These are phyloP conservation scores for Pituophis catenifer DNA, from an alignment of 2,113 vertebrate species.

Conservation along the genomic window DNA sequence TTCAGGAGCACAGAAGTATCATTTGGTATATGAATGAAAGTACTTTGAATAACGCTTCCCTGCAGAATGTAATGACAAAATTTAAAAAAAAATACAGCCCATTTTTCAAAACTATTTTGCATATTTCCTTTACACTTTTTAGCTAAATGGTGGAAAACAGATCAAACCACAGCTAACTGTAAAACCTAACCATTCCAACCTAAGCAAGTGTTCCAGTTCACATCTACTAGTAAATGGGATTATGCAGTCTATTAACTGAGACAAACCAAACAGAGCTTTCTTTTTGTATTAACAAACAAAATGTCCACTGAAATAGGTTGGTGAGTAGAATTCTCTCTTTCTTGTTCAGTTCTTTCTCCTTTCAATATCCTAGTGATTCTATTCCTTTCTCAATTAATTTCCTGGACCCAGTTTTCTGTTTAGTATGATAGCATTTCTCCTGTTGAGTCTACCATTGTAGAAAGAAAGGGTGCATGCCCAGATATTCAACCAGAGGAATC, in stretches of 20 bases:
- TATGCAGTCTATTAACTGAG: not conserved
- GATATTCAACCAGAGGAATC: not conserved
- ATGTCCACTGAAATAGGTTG: not conserved
- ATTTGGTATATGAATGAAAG: slow-evolving; percentile 1
- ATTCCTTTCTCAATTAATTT: not conserved
- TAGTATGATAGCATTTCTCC: not conserved
- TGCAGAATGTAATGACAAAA: not conserved
- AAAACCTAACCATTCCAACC: not conserved
- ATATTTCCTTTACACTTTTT: not conserved
- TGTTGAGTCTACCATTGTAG: not conserved
- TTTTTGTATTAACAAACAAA: not conserved
- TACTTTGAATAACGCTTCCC: not conserved
- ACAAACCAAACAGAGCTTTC: not conserved
- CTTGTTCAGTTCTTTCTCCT: not conserved
- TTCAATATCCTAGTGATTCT: not conserved
- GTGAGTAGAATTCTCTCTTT: not conserved
- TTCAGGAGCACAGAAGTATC: not conserved
- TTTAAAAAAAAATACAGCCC: not conserved
- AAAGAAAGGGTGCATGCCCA: not conserved
- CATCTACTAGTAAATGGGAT: not conserved
- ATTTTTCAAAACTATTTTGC: not conserved
- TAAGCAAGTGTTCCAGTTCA: not conserved
- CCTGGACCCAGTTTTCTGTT: not conserved
- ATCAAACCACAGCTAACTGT: not conserved
- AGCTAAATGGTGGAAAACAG: not conserved